These are phyloP conservation scores for Pteropus alecto DNA, from an alignment of 2,113 vertebrate species.

Conservation along the genomic window DNA sequence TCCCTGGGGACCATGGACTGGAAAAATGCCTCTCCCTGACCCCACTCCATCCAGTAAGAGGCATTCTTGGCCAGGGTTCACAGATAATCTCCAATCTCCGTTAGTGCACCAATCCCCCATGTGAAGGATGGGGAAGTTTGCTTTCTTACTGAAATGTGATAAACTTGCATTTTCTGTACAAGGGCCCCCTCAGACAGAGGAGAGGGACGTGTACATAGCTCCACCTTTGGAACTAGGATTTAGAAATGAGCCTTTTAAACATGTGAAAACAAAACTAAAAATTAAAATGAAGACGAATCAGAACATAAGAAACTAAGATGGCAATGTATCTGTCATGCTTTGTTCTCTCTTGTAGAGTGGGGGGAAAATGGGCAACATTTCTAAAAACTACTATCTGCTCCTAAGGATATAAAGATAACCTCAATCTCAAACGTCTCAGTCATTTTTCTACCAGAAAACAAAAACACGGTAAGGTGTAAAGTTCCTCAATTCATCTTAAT, in stretches of 20 bases:
- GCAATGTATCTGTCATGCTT: neutral
- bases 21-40: neutral
- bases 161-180: neutral
- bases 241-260: neutral
- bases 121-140: neutral
- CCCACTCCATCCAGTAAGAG: neutral
- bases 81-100: neutral
- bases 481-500: conserved; percentile 72
- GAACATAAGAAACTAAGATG: neutral
- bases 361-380: neutral
- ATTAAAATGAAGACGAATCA: neutral
- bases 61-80: neutral
- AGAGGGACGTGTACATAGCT: neutral
- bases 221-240: neutral
- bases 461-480: conserved; percentile 72
- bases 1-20: neutral
- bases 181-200: neutral
- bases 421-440: conserved; percentile 54
- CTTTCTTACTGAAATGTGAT: neutral
- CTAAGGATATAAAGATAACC: conserved; percentile 72
- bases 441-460: conserved; percentile 64
- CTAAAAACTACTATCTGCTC: conserved; percentile 53
- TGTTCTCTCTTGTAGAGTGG: neutral
- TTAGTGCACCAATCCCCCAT: no score
- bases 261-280: neutral